phyloP scores from a whole-genome alignment of 2,113 vertebrate species.

The Xiphophorus hellerii region DNA sequence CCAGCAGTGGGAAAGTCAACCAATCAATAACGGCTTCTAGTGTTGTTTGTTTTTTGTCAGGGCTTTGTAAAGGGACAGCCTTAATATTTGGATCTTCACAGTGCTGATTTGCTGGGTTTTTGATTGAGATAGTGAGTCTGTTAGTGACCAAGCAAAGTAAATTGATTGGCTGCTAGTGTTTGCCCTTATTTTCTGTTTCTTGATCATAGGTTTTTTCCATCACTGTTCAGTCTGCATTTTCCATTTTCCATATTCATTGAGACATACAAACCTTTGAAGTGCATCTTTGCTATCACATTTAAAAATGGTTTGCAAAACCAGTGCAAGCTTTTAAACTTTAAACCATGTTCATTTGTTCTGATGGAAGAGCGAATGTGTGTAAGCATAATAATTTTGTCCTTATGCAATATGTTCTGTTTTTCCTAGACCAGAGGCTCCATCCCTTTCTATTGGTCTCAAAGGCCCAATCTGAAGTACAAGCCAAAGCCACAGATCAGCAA shows the following conservation, averaged over 20 bases:
- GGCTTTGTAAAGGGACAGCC: too few species aligned
- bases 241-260: not conserved
- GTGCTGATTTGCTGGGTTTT: too few species aligned
- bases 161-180: not conserved
- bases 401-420: conserved; percentile 2
- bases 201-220: not conserved
- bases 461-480: conserved; percentile 96
- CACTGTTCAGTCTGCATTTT: not conserved
- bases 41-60: too few species aligned
- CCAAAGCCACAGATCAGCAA: conserved; percentile 96
- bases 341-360: not conserved
- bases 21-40: too few species aligned
- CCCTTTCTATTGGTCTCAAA: conserved; percentile 96
- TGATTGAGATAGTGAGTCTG: too few species aligned
- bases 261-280: not conserved
- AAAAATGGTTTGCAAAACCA: not conserved
- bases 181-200: not conserved
- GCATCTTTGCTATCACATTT: not conserved
- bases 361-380: too few species aligned
- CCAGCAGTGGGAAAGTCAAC: not conserved
- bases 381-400: not conserved
- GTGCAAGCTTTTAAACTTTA: not conserved
- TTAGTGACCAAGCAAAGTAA: too few species aligned
- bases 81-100: too few species aligned
- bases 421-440: conserved; percentile 93